These are phyloP conservation scores for Ctenopoma multispine DNA, from an alignment of 2,797 vertebrate species.

Conservation along the genomic window DNA sequence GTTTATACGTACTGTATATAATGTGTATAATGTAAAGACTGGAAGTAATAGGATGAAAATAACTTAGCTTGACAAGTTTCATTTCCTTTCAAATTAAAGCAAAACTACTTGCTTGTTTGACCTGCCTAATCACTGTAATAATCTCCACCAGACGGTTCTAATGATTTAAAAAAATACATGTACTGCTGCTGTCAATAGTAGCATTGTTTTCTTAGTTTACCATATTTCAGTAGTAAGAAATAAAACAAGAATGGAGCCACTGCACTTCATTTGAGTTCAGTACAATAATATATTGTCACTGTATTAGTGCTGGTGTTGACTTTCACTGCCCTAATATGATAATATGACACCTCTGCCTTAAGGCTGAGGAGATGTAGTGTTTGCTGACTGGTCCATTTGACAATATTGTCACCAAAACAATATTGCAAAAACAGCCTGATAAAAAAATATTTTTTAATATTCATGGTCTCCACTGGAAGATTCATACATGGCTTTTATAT, in stretches of 20 bases:
- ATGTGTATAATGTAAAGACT: not conserved
- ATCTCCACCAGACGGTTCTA: slow-evolving; percentile 17
- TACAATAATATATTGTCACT: slow-evolving; percentile 9
- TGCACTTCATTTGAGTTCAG: slow-evolving; percentile 3
- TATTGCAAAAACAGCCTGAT: not conserved
- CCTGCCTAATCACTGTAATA: slow-evolving; percentile 32
- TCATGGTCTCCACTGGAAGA: not conserved
- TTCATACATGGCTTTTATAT: not conserved
- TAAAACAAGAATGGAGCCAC: slow-evolving; percentile 10
- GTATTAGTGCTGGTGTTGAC: not conserved
- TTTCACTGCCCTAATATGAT: not conserved
- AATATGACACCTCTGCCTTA: not conserved
- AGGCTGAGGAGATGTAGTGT: not conserved
- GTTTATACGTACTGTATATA: not conserved
- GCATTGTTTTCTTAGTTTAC: slow-evolving; percentile 15
- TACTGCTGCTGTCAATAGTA: slow-evolving; percentile 39
- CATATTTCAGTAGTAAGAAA: slow-evolving; percentile 36
- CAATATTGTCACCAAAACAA: not conserved
- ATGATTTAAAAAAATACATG: slow-evolving; percentile 50
- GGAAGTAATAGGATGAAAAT: not conserved
- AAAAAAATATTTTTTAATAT: not conserved
- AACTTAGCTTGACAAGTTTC: not conserved
- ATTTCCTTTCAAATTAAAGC: not conserved
- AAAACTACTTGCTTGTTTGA: slow-evolving; percentile 39
- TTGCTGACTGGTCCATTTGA: not conserved